phyloP scores from a whole-genome alignment of 1,140 invertebrate genomes.

The Macrocentrus cingulum region DNA sequence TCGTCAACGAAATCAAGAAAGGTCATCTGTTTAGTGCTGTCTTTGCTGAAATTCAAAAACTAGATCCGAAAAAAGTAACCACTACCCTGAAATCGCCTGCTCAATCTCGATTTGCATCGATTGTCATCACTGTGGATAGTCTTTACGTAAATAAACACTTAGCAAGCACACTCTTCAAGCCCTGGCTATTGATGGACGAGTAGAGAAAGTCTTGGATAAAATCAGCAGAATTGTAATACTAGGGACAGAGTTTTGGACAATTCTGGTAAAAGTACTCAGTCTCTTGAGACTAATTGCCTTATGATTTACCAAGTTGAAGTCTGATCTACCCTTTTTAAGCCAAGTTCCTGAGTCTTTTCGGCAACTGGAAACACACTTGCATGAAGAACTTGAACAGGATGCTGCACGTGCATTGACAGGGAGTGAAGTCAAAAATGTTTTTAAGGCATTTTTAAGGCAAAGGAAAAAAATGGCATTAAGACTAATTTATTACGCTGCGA shows the following conservation, averaged over 20 bases:
- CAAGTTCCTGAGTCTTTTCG: conserved; percentile 25
- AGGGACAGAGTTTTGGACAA: conserved; percentile 26
- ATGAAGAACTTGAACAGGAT: conserved; percentile 4
- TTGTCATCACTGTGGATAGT: conserved; percentile 22
- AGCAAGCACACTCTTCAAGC: too few species aligned
- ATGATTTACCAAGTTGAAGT: conserved; percentile 24
- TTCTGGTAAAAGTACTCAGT: conserved; percentile 11
- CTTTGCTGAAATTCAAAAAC: conserved; percentile 25
- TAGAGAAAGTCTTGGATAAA: neutral
- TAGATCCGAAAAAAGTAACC: conserved; percentile 10
- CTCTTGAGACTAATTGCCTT: conserved; percentile 25
- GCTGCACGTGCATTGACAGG: neutral
- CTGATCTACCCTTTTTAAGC: conserved; percentile 18
- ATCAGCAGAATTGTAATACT: conserved; percentile 22
- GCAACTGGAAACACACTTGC: conserved; percentile 16
- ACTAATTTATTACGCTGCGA: conserved; percentile 17
- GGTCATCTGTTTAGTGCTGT: conserved; percentile 5
- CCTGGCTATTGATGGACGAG: too few species aligned
- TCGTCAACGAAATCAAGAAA: conserved; percentile 29
- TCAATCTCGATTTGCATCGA: conserved; percentile 27
- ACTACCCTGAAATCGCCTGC: conserved; percentile 29
- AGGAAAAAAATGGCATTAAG: conserved; percentile 10
- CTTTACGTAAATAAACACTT: too few species aligned
- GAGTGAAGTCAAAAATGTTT: neutral
- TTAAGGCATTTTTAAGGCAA: neutral